Evolutionary conservation across 1,140 invertebrate genomes (phyloP), one percentile per base, ranked within the genome.

Genomic region (Neodiprion pinetum): DNA sequence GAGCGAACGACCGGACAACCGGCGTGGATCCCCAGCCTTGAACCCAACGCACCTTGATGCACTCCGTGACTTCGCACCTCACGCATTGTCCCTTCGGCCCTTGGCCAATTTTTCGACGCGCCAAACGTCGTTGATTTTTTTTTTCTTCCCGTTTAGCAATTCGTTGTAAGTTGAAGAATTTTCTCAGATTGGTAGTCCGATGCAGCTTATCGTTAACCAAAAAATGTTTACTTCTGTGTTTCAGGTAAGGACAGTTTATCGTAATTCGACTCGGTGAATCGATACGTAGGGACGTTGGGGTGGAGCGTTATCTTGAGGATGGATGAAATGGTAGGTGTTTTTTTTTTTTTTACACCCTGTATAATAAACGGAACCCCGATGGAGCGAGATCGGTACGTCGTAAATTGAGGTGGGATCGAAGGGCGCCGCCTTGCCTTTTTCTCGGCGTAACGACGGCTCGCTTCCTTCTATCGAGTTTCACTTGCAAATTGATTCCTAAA

Each of bases 401-500:
- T 61, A 61, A 61, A 61, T 61, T 61, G 4, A 12, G 11, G 53
- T 17, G 53, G 53, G n/a, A 61, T 61, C 53, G 53, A 61, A 61
- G 53, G 14, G 28, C 11, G 9, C 53, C 53, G 53, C 11, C 5
- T 40, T 53, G 71, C 65, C 28, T 48, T 48, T 21, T 72, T 47
- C 10, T 28, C 28, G 21, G 40, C 48, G 23, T 7, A 12, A 53
- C 53, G 53, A 48, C 40, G 40, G 17, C 14, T 12, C 40, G 48
- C n/a, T 49, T 53, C 7, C 71, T 68, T 80, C 78, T 72, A 75
- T 79, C 79, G 77, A 78, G 82, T 84, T 84, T 85, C 84, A 80
- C 81, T 85, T 86, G 83, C 83, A 86, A 86, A 86, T 85, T 81
- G 78, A 85, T 80, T 81, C 78, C 84, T 86, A 86, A 86, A 84